Conservation (phyloP, 2,113 vertebrate genomes). For the Castor canadensis region DNA sequence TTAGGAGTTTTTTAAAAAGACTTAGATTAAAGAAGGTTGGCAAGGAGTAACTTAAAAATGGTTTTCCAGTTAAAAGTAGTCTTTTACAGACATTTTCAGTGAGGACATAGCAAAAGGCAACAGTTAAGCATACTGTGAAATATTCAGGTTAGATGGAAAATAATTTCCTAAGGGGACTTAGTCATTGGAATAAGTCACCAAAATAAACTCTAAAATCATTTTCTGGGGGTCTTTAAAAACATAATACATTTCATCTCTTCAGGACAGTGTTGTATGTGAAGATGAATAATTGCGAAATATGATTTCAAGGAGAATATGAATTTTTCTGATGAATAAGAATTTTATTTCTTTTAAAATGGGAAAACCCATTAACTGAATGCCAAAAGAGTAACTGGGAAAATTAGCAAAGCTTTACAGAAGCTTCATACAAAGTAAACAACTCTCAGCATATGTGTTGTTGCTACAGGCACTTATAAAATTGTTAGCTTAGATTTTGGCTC, state of each 20-base stretch:
- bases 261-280: background rate
- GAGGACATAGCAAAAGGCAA: background rate
- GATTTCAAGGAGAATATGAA: slow-evolving; percentile 28
- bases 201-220: slow-evolving; percentile 45
- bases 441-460: background rate
- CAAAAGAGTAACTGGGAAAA: background rate
- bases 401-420: background rate
- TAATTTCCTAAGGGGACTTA: slow-evolving; percentile 46
- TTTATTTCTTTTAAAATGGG: slow-evolving; percentile 30
- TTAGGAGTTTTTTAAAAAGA: slow-evolving; percentile 3
- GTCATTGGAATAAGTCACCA: slow-evolving; percentile 52
- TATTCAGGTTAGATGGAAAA: slow-evolving; percentile 60
- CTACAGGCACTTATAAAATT: slow-evolving; percentile 15
- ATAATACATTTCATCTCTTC: background rate
- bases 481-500: slow-evolving; percentile 32
- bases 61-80: slow-evolving; percentile 12
- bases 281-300: background rate
- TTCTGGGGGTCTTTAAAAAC: slow-evolving; percentile 28
- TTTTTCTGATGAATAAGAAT: background rate
- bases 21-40: background rate
- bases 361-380: background rate
- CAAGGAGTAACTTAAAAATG: background rate
- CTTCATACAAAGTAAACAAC: slow-evolving; percentile 22
- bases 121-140: slow-evolving; percentile 36
- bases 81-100: background rate